Base-by-base conservation (phyloP, 2,113 vertebrate species). In the Callionymus lyra region DNA sequence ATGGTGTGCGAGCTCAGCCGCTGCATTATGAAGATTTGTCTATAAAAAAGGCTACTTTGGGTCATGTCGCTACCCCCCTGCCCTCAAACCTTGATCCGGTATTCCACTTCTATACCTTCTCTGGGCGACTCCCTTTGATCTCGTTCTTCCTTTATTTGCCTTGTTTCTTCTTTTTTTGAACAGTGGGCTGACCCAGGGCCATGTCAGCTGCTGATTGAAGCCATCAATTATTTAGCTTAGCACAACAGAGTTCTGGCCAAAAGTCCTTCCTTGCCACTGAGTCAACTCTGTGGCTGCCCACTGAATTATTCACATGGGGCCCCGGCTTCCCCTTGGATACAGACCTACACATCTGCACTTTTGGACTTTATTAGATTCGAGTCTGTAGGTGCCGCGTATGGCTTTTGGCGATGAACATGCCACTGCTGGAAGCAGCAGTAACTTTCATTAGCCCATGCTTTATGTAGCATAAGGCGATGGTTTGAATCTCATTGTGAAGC, bases 271-370 rank as follows among this genome's bases (percentile, higher is more conserved):
- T 49, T 42, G 52, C 63, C 57, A 59, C 56, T 33, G 48, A 61
- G 50, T 60, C 40, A 40, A 46, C 50, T 48, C 56, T 34, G 47
- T 32, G 44, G 47, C 53, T 12, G 38, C 44, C 14, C 40, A 34
- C 42, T 77, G 47, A 71, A 77, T 75, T 58, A 75, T 76, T 77
- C 45, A 77, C 37, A 1, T 35, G 33, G n/a, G 40, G 17, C 48
- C 53, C 57, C 56, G 46, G 37, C 51, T 44, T 50, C 41, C 56
- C 34, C n/a, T 50, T 42, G 60, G 50, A 56, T 16, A 2, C 41
- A 43, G 53, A 43, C 54, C 38, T 40, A 15, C 38, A 15, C 38
- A 44, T 53, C 55, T 66, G 63, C 48, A 32, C 48, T 59, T 53
- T 42, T 38, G 15, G 43, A 56, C 50, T 12, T 60, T 36, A 60